Percentiles rank a stretch among this genome's conserved stretches.
These are phyloP conservation scores for Pseudolaguvia tuberculata DNA, from an alignment of 2,113 vertebrate genomes.

Conservation along the genomic window DNA sequence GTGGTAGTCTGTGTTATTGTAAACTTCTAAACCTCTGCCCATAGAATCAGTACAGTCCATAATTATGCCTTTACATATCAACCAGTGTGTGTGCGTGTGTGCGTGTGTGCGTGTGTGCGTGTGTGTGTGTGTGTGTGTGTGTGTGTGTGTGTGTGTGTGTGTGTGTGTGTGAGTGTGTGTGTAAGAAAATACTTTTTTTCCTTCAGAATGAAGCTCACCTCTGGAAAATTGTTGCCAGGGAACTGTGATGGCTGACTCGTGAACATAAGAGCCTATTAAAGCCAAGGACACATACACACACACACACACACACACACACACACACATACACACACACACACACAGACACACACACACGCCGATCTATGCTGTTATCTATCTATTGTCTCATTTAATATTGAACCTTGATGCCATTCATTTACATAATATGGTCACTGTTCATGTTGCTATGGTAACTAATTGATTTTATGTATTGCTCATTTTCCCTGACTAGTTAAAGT, in stretches of 20 bases:
- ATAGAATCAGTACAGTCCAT: background rate
- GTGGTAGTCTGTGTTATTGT: background rate
- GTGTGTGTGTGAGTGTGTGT: background rate
- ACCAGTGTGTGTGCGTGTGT: slow-evolving; percentile 13
- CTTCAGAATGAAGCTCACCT: slow-evolving; percentile 33
- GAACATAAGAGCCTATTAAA: slow-evolving; percentile 39
- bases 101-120: slow-evolving; percentile 20
- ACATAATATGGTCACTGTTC: slow-evolving; percentile 1
- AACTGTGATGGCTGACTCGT: slow-evolving; percentile 36
- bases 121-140: background rate
- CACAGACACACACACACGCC: slow-evolving; percentile 3
- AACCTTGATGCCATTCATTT: background rate
- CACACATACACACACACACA: slow-evolving; percentile 13
- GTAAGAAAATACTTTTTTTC: slow-evolving; percentile 25
- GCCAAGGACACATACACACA: slow-evolving; percentile 34
- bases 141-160: slow-evolving; percentile 29
- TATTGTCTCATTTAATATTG: background rate
- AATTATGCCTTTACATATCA: background rate
- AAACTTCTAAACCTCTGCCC: background rate
- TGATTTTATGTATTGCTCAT: background rate
- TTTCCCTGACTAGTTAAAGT: background rate
- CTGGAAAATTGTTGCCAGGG: slow-evolving; percentile 47
- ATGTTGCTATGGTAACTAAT: slow-evolving; percentile 11
- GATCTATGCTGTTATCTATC: background rate
- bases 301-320: slow-evolving; percentile 4